Conservation (phyloP, 35 echinoderm and acorn worm species). For the Lytechinus pictus region DNA sequence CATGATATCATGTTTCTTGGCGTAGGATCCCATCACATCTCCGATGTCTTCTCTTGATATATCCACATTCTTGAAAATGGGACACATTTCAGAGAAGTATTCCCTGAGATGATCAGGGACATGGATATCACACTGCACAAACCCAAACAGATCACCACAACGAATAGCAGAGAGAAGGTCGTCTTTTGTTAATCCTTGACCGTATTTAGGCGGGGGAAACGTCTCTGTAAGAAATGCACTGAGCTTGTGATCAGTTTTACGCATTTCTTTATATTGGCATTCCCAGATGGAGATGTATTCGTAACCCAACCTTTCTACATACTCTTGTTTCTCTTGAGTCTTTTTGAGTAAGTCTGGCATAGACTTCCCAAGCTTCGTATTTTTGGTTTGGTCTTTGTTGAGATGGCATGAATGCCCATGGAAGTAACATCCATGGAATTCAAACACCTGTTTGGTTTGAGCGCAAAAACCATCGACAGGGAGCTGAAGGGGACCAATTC, state of each 20-base stretch:
- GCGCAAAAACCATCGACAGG: constrained; percentile 30
- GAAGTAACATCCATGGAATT: constrained; percentile 55
- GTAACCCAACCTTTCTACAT: constrained; percentile 28
- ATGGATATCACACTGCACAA: constrained; percentile 56
- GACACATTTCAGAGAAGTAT: constrained; percentile 72
- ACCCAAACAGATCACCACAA: constrained; percentile 40
- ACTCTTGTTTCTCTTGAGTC: constrained; percentile 14
- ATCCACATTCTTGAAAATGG: constrained; percentile 67
- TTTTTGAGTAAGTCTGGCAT: background rate
- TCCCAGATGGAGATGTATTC: constrained; percentile 42
- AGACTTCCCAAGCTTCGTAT: constrained; percentile 18
- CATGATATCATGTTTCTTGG: constrained; percentile 29
- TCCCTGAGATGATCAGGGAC: constrained; percentile 40
- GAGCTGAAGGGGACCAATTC: background rate
- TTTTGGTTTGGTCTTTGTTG: background rate
- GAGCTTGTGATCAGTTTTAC: background rate
- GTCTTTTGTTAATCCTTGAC: background rate
- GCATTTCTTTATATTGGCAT: background rate
- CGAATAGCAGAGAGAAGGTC: background rate
- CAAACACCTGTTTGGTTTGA: constrained; percentile 41
- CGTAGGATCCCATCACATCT: constrained; percentile 55
- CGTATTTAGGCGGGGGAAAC: background rate
- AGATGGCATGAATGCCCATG: constrained; percentile 46
- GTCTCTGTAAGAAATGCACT: background rate
- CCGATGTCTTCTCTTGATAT: constrained; percentile 67